A percentile compares a stretch with the other conserved stretches of the same genome.
These are phyloP conservation scores for Python bivittatus DNA, from an alignment of 2,113 vertebrate species.

Conservation along the genomic window DNA sequence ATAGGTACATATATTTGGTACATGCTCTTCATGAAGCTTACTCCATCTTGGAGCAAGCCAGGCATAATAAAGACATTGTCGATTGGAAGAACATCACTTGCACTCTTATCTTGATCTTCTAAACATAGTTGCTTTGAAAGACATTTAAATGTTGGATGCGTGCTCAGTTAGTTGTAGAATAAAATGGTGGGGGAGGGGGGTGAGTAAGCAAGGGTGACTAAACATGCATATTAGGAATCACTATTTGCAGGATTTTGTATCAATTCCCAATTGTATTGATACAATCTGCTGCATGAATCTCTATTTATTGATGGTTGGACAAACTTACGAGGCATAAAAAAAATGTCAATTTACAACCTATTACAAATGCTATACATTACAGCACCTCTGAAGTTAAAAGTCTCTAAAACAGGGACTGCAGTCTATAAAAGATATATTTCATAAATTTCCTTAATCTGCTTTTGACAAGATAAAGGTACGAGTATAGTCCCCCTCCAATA, in stretches of 20 bases:
- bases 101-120: no score
- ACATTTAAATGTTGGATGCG: not conserved
- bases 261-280: conserved; percentile 19
- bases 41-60: no score
- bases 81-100: no score
- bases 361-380: conserved; percentile 16
- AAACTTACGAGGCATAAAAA: conserved; percentile 21
- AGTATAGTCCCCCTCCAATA: no score
- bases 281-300: conserved; percentile 21
- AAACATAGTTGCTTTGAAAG: not conserved
- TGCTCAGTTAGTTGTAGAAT: not conserved
- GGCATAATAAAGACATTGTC: no score
- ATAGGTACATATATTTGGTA: no score
- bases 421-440: not conserved
- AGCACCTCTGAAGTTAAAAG: conserved; percentile 27
- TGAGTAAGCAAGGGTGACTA: not conserved
- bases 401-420: conserved; percentile 17
- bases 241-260: conserved; percentile 19
- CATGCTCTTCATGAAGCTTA: no score
- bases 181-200: not conserved
- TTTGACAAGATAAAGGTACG: not conserved
- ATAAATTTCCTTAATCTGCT: not conserved
- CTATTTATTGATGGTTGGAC: conserved; percentile 13
- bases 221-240: not conserved
- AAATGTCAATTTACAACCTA: conserved; percentile 20